Evolutionary conservation across 2,113 vertebrate species (phyloP), one percentile per base, ranked within the genome.

Genomic region (Eulemur rufifrons): DNA sequence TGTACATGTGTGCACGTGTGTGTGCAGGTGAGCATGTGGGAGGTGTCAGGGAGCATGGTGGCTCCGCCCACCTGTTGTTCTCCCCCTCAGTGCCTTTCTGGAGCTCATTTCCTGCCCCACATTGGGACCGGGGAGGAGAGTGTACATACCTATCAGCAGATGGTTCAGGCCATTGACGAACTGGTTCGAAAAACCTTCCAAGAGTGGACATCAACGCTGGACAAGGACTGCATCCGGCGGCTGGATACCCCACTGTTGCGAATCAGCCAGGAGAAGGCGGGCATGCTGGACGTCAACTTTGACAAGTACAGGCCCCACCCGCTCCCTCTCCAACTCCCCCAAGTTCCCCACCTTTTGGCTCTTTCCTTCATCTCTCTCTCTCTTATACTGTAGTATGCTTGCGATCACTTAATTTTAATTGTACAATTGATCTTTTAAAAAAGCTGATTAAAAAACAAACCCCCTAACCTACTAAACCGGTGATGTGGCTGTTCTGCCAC

Each of bases 271-370:
- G 98, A 99, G 95, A 98, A 98, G 68, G 5, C 83, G 0, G 97
- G 98, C 63, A 98, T 98, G 98, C 96, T 99, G 97, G 98, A 99
- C 11, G 90, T 99, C 96, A 99, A 99, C 97, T 99, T 99, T 85
- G 99, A 99, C 98, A 99, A 98, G 99, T 99, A 96, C 56, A 11
- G 73, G 20, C n/a, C 6, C 78, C 23, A 8, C 3, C 21, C 1
- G 9, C 21, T 0, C 32, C 78, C 63, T 56, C 91, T 66, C 56
- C 54, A 74, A 10, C 5, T 68, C 23, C 47, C 66, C 71, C 25
- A 66, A 50, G 23, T 85, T 61, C 42, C 23, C 29, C 12, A 4
- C 64, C 56, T 63, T 64, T 59, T 42, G 39, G 3, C 50, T 47
- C 42, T 86, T 5, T 32, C 50, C 7, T 91, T 71, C 29, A 10